Percentiles rank a stretch among this genome's conserved stretches.
Evolutionary conservation across 1,140 invertebrate species (phyloP).

Genomic region (Trypoxylus dichotomus): DNA sequence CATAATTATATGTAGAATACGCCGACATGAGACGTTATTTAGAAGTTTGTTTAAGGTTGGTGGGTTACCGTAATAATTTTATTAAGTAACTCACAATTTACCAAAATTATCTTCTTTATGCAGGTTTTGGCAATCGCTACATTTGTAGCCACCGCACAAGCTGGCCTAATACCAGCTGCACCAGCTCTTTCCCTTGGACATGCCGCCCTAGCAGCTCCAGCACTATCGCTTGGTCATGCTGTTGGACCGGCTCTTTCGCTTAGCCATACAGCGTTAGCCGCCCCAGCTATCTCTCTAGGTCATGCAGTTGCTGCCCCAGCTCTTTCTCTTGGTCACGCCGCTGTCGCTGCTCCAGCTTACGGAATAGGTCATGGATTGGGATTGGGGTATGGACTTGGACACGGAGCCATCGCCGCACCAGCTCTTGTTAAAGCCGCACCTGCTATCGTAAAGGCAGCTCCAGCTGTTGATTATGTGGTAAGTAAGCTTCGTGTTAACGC

Average conservation of each 20-base stretch:
- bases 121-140: conserved; percentile 37
- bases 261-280: conserved; percentile 2
- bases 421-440: conserved; percentile 31
- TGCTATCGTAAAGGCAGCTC: conserved; percentile 37
- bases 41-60: too few relatives aligned
- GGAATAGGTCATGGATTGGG: conserved; percentile 28
- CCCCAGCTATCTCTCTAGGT: conserved; percentile 25
- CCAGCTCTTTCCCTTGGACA: conserved; percentile 29
- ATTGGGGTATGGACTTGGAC: background rate
- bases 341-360: background rate
- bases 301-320: conserved; percentile 32
- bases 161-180: conserved; percentile 34
- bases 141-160: conserved; percentile 36
- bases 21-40: too few relatives aligned
- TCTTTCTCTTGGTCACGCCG: conserved; percentile 1
- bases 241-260: background rate
- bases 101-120: too few relatives aligned
- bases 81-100: too few relatives aligned
- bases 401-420: conserved; percentile 26
- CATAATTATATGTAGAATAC: background rate
- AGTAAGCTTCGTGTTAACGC: too few relatives aligned
- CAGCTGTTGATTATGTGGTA: conserved; percentile 40
- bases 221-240: background rate
- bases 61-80: too few relatives aligned
- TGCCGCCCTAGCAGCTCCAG: conserved; percentile 1